A percentile compares a stretch with the other conserved stretches of the same genome.
These are phyloP conservation scores for Shargacucullia verbasci DNA, from an alignment of 2,888 invertebrate species.

Conservation along the genomic window DNA sequence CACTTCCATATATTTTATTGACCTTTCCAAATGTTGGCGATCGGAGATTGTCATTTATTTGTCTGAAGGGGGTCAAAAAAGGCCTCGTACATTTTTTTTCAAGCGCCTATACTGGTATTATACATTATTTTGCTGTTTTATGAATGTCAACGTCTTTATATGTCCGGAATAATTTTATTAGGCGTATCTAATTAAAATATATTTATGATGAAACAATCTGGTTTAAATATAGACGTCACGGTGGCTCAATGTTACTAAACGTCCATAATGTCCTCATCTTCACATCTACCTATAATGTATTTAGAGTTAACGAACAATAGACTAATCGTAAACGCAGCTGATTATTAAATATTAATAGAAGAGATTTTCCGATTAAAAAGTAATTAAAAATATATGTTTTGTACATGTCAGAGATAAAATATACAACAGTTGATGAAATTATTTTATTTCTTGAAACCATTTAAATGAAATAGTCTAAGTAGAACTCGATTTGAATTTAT, in stretches of 20 bases:
- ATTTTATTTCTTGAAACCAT: constrained; percentile 33
- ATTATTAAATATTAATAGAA: constrained; percentile 24
- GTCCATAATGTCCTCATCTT: constrained; percentile 22
- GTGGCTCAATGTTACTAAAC: not conserved
- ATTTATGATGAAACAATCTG: too few species aligned
- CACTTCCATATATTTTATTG: too few species aligned
- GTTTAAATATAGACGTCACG: too few species aligned
- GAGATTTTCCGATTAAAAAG: constrained; percentile 36
- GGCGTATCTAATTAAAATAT: too few species aligned
- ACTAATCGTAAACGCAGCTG: constrained; percentile 51
- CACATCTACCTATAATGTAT: constrained; percentile 22
- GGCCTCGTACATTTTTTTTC: too few species aligned
- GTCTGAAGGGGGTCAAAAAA: too few species aligned
- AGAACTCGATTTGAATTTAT: constrained; percentile 31
- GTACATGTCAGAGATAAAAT: constrained; percentile 28
- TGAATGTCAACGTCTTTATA: too few species aligned
- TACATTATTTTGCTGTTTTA: too few species aligned
- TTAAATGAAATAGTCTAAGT: constrained; percentile 29
- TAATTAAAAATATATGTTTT: constrained; percentile 17
- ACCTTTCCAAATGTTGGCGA: too few species aligned
- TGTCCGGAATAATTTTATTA: too few species aligned
- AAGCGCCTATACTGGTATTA: too few species aligned
- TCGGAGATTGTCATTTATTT: too few species aligned
- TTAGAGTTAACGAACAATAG: constrained; percentile 43
- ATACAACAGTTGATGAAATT: constrained; percentile 20